phyloP scores from a whole-genome alignment of 2,888 invertebrate species.

The Limnephilus rhombicus region DNA sequence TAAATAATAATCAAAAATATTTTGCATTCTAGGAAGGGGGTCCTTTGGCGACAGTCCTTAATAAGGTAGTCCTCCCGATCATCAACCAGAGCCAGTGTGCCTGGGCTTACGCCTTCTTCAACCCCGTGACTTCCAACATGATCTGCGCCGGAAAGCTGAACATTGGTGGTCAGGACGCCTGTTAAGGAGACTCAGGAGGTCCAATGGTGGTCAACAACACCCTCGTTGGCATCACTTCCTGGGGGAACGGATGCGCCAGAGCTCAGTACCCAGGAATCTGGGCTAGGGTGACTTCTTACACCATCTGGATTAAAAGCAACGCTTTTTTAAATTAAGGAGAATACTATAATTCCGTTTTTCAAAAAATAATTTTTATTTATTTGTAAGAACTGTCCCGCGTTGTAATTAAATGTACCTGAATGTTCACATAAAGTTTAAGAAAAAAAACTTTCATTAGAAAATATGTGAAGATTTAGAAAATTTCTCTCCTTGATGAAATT shows the following conservation, averaged over 20 bases:
- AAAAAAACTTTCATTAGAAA: neutral
- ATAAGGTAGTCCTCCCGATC: conserved; percentile 72
- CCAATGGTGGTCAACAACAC: conserved; percentile 75
- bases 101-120: conserved; percentile 71
- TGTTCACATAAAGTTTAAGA: neutral
- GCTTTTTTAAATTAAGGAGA: neutral
- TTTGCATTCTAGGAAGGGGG: conserved; percentile 72
- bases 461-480: no score
- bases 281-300: conserved; percentile 74
- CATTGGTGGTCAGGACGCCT: conserved; percentile 73
- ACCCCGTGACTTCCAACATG: conserved; percentile 72
- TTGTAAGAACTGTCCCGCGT: neutral
- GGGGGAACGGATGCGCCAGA: conserved; percentile 79
- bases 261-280: conserved; percentile 78
- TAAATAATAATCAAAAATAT: neutral
- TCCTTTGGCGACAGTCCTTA: conserved; percentile 70
- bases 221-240: conserved; percentile 78
- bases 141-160: conserved; percentile 72
- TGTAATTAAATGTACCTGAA: neutral
- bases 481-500: no score
- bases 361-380: neutral
- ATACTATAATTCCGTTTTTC: neutral
- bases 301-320: conserved; percentile 70
- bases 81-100: conserved; percentile 72
- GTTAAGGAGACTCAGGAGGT: conserved; percentile 81